Base-by-base conservation (phyloP, 2,113 vertebrate genomes). In the Calidris pugnax region DNA sequence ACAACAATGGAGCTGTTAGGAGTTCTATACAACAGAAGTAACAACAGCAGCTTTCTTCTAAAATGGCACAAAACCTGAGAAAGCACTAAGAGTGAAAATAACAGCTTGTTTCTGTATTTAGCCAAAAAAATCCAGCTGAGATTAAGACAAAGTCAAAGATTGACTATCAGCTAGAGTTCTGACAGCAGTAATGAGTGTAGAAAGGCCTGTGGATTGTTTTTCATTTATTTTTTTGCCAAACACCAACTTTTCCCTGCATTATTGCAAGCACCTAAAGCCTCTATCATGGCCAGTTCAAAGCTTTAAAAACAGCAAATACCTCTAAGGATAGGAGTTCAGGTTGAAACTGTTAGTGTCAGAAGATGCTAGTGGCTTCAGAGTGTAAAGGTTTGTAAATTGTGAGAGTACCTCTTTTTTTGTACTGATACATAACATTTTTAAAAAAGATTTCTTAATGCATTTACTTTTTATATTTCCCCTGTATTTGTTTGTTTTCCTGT, bases 121-220 rank as follows among this genome's bases (percentile, higher is more conserved):
- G 50, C 67, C 87, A 92, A 85, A 74, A 74, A 91, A 89, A 47
- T 62, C 78, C 75, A 90, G 37, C 63, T 77, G 90, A 91, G 67
- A 88, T 83, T 69, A 84, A 95, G 59, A 92, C 55, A 92, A 84
- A 94, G 85, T 66, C 64, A 66, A 83, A 95, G 55, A 74, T 1
- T 81, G 83, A 90, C 57, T 8, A 77, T 14, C 71, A 94, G 28
- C 50, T 26, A 63, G 67, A 93, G 55, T 55, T 90, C 75, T 90
- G 75, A 91, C 72, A 83, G n/a, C 55, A 77, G 23, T 93, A 80
- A 92, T 83, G 51, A 88, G 47, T 86, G 55, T 62, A 90, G 63
- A 83, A 85, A 86, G 26, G 67, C 3, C 2, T 39, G 41, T 24
- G 27, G 18, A 77, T 73, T 71, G 39, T 5, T 89, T 86, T 90